phyloP scores from a whole-genome alignment of 2,113 vertebrate genomes.

The Leptocoma aspasia region DNA sequence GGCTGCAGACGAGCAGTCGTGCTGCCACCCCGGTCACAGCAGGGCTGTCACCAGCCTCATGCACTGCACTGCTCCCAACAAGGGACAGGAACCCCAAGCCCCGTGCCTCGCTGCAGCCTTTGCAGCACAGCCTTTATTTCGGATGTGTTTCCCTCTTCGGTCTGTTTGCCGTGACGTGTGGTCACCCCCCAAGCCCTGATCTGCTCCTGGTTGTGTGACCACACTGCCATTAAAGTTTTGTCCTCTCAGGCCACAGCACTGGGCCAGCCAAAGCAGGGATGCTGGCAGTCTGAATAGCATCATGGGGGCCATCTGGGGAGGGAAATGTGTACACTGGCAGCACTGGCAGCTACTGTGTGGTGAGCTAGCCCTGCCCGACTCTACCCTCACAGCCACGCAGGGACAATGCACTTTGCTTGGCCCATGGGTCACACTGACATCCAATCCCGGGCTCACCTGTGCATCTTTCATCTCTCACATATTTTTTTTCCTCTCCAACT shows the following conservation, averaged over 20 bases:
- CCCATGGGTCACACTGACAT: neutral
- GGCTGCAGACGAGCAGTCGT: fast-evolving
- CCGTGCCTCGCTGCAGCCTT: fast-evolving
- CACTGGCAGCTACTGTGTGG: neutral
- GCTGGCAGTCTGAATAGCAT: neutral
- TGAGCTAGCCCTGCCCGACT: neutral
- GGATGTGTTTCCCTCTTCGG: neutral
- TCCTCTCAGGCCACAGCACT: neutral
- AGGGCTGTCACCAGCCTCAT: neutral
- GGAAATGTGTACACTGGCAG: neutral
- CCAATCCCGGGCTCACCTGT: neutral
- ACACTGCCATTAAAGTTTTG: neutral
- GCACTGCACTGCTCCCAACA: neutral
- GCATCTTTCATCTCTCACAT: neutral
- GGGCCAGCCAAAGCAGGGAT: neutral
- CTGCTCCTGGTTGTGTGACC: neutral
- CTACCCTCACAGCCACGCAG: neutral
- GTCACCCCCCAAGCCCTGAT: neutral
- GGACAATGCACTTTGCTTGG: neutral
- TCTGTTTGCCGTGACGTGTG: neutral
- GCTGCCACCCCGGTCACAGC: neutral
- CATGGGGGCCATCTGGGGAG: neutral
- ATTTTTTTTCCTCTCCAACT: neutral
- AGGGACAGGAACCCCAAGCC: neutral
- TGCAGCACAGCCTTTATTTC: neutral